Conservation (phyloP, 1,140 invertebrate genomes). For the Yoshiicerus persimilis region DNA sequence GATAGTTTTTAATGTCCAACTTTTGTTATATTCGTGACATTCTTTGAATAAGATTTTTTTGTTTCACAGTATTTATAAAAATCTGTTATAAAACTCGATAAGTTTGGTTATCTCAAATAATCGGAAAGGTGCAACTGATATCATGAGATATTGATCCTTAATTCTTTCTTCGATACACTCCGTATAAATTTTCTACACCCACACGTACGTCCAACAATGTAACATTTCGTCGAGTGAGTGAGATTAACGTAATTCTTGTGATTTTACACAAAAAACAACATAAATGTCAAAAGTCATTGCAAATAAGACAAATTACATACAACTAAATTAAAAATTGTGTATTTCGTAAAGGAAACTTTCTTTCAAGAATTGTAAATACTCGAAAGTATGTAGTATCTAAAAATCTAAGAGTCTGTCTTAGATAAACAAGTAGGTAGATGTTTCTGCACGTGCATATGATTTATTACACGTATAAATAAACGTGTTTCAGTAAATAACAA, state of each 20-base stretch:
- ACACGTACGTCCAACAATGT: not conserved
- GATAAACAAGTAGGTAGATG: not conserved
- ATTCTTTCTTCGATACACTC: too few species aligned
- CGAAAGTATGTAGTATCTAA: not conserved
- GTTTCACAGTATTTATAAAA: too few species aligned
- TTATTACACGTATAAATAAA: not conserved
- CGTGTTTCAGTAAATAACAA: not conserved
- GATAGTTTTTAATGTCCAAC: too few species aligned
- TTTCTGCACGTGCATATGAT: not conserved
- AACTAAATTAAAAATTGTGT: not conserved
- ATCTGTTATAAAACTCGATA: too few species aligned
- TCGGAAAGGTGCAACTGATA: too few species aligned
- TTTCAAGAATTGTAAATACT: not conserved
- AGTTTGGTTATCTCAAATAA: too few species aligned
- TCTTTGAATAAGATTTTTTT: too few species aligned
- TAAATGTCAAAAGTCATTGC: not conserved
- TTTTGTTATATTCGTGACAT: too few species aligned
- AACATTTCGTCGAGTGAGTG: not conserved
- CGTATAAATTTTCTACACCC: not conserved
- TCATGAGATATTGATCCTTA: too few species aligned
- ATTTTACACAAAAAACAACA: not conserved
- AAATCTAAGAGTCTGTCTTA: not conserved
- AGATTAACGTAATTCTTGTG: not conserved
- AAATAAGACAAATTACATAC: not conserved
- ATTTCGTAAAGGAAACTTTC: not conserved